Percentiles rank a stretch among this genome's conserved stretches.
These are phyloP conservation scores for Anagyrus pseudococci DNA, from an alignment of 2,888 invertebrate genomes.

Conservation along the genomic window DNA sequence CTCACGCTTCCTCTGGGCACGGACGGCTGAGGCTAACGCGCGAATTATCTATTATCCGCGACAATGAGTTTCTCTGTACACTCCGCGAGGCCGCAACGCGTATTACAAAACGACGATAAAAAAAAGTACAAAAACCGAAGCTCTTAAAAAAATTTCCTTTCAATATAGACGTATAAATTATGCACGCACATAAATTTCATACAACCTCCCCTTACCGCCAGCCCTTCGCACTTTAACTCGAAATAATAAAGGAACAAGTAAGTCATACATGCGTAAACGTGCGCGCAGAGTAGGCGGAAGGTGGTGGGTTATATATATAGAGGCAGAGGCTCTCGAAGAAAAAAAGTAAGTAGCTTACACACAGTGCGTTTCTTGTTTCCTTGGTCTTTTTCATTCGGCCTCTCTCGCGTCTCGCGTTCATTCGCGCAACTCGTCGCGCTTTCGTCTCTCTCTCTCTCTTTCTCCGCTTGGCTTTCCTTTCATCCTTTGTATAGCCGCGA, in stretches of 20 bases:
- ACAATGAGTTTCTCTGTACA: too few relatives aligned
- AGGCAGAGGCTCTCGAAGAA: neutral
- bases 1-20: too few relatives aligned
- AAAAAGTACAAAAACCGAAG: neutral
- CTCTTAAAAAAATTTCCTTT: neutral
- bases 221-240: neutral
- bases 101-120: neutral
- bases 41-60: too few relatives aligned
- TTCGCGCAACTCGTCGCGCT: too few relatives aligned
- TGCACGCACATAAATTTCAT: conserved; percentile 10
- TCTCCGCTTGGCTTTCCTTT: conserved; percentile 4
- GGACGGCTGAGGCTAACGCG: too few relatives aligned
- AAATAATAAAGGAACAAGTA: neutral
- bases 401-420: too few relatives aligned
- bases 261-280: too few relatives aligned
- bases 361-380: neutral
- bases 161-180: conserved; percentile 8
- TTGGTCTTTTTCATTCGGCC: neutral
- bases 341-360: conserved; percentile 1
- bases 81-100: too few relatives aligned
- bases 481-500: conserved; percentile 4
- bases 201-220: too few relatives aligned
- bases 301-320: too few relatives aligned
- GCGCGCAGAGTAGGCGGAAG: too few relatives aligned
- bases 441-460: too few relatives aligned